Base-by-base conservation (phyloP, 1,140 invertebrate species). In the Mya arenaria region DNA sequence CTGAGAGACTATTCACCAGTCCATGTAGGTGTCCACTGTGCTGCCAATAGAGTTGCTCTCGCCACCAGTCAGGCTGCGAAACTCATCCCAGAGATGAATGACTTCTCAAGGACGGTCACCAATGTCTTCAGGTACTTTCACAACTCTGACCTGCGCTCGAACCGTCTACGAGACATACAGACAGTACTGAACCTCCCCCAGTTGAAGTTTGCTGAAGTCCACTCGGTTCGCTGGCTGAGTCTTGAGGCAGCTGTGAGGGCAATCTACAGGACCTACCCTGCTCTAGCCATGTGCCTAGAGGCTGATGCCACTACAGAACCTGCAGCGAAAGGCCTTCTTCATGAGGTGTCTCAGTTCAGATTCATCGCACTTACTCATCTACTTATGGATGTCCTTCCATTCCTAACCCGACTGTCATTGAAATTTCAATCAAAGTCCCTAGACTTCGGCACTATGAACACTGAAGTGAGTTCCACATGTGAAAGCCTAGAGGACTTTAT, bases 341-440 rank as follows among this genome's bases (percentile, higher is more conserved):
- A 62, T 19, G 72, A 74, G 32, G 72, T 74, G 28, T 28, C 13
- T 58, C 55, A 73, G 55, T 73, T n/a, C 56, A 36, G n/a, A 25
- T 74, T 74, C 52, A 74, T 74, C 32, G 56, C 72, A 5, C 6
- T 34, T 17, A 74, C 72, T 4, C 19, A 62, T 41, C 3, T 74
- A 17, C 60, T 74, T 36, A 74, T 74, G 72, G 55, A 74, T 39
- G 55, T 74, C 19, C 23, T 60, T 4, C 72, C 72, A 74, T 74
- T 74, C 23, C 60, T 74, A 25, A 17, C 15, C 6, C 32, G 55
- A 30, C 25, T 39, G 8, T 62, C 15, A 5, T 39, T 30, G 72
- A 74, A 34, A 15, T 71, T 71, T 32, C 44, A 71, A 28, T 19
- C 25, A 37, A 28, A 28, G 8, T 25, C 15, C 10, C 25, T 74